Percentiles rank a stretch among this genome's conserved stretches.
Conservation (phyloP, 2,113 vertebrate genomes). For the Mirza zaza region DNA sequence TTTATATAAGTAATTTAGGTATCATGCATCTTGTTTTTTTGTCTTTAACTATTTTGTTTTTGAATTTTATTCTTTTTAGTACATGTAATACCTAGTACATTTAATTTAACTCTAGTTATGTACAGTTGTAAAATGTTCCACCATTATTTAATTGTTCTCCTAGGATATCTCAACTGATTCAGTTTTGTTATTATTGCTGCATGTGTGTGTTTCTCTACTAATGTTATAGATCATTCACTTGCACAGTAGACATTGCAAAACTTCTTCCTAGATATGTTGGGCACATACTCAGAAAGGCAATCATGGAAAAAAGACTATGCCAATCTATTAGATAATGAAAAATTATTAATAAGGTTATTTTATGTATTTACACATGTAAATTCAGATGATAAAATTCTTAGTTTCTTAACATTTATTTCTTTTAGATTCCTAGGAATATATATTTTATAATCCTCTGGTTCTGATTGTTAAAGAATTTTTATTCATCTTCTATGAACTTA, state of each 20-base stretch:
- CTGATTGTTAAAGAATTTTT: neutral
- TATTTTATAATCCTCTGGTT: neutral
- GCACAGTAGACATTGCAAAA: neutral
- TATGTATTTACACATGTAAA: neutral
- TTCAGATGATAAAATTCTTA: neutral
- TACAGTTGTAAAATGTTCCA: neutral
- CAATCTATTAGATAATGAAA: neutral
- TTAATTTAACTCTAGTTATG: neutral
- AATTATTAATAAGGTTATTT: neutral
- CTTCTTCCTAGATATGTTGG: neutral
- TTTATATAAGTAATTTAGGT: neutral
- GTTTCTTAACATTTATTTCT: neutral
- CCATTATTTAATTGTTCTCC: neutral
- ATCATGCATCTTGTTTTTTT: neutral
- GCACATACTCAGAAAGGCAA: accelerated
- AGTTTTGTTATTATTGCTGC: neutral
- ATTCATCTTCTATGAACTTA: neutral
- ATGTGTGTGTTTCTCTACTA: neutral
- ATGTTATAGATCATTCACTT: neutral
- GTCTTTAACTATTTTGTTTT: neutral
- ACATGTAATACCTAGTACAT: neutral
- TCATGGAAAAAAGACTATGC: neutral
- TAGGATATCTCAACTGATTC: neutral
- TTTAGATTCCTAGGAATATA: neutral
- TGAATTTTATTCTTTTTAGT: neutral